A percentile compares a stretch with the other conserved stretches of the same genome.
Evolutionary conservation across 2,113 vertebrate species (phyloP).

Genomic region (Gobiocypris rarus): DNA sequence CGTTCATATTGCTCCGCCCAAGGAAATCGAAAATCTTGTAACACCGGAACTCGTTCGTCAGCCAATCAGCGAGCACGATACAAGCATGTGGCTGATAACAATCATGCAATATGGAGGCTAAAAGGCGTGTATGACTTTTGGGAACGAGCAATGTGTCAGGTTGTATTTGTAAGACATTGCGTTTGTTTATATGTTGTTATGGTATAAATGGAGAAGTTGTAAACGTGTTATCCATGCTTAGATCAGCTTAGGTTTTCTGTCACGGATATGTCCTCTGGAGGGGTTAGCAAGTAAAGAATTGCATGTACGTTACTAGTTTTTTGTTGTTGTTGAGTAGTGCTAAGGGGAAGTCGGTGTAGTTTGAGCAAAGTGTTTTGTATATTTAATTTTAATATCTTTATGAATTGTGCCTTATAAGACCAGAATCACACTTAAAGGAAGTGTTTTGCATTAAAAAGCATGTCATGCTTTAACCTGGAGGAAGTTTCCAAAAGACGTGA

Average conservation of each 20-base stretch:
- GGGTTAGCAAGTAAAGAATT: not conserved
- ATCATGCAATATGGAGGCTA: slow-evolving; percentile 56
- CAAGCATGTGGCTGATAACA: slow-evolving; percentile 50
- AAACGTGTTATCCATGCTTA: not conserved
- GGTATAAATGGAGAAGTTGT: not conserved
- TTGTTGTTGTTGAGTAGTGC: no score
- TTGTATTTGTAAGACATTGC: not conserved
- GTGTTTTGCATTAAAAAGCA: no score
- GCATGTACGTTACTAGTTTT: not conserved
- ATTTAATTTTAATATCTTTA: not conserved
- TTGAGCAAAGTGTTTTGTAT: not conserved
- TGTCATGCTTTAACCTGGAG: not conserved
- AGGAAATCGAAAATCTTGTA: not conserved
- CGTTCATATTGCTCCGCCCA: no score
- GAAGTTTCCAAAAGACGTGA: slow-evolving; percentile 14
- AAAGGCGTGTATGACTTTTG: slow-evolving; percentile 75
- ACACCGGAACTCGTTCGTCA: slow-evolving; percentile 3
- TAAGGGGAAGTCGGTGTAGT: not conserved
- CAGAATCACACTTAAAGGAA: no score
- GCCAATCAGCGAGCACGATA: slow-evolving; percentile 65
- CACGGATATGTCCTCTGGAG: not conserved
- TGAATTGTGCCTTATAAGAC: not conserved
- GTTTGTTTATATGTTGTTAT: not conserved
- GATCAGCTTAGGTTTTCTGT: not conserved
- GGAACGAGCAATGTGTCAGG: not conserved